Conservation (phyloP, 2,113 vertebrate species). For the Protobothrops mucrosquamatus region DNA sequence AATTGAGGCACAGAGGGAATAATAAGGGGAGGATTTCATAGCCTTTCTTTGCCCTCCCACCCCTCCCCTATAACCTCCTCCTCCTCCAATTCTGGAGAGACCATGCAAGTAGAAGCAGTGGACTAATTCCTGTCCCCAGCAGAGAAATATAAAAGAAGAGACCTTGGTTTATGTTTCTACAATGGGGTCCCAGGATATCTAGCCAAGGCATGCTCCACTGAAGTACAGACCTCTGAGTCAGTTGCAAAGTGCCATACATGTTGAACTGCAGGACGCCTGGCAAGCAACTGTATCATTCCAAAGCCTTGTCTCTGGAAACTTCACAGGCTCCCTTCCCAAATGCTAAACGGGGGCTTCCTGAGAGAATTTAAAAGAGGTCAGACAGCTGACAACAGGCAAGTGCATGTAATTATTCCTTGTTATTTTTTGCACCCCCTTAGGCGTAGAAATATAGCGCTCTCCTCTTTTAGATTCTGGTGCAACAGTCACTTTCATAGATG, state of each 20-base stretch:
- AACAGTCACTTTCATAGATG: background rate
- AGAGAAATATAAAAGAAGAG: background rate
- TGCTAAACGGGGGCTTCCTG: background rate
- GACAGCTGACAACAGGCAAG: background rate
- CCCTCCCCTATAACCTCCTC: background rate
- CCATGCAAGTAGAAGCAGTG: background rate
- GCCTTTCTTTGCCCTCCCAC: background rate
- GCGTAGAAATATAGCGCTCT: background rate
- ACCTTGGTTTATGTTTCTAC: background rate
- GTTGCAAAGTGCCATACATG: background rate
- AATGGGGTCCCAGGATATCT: background rate
- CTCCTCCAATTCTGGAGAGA: background rate
- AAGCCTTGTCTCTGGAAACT: background rate
- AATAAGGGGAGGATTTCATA: background rate
- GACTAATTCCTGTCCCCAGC: background rate
- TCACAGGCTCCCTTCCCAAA: background rate
- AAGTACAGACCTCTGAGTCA: background rate
- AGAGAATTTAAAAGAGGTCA: background rate
- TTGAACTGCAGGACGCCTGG: background rate
- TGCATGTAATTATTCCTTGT: background rate
- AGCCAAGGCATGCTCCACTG: background rate
- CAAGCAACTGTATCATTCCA: background rate
- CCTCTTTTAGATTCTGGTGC: background rate
- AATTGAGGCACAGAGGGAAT: background rate
- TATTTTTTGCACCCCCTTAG: background rate